Base-by-base conservation (phyloP, 2,888 invertebrate genomes). In the Phaedon cochleariae region DNA sequence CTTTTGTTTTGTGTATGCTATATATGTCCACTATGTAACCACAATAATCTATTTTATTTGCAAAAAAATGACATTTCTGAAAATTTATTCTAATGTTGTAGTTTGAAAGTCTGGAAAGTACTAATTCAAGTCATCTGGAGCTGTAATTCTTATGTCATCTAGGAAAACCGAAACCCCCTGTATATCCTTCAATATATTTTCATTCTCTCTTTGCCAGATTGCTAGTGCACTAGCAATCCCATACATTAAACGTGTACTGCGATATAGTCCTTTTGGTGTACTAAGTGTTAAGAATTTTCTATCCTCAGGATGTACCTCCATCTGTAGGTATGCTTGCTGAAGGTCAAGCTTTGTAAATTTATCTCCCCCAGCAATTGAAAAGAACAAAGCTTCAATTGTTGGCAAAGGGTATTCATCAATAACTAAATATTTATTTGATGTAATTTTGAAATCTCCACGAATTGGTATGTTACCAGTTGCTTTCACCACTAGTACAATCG, bases 241-340 rank as follows among this genome's bases (percentile, higher is more conserved):
- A 64, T 75, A 80, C 72, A 76, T 71, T 52, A 80, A 58, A n/a
- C 80, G 62, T 7, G 73, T 80, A 55, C 74, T 74, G 54, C 73
- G 64, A 65, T 72, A 81, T 12, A 81, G 59, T 2, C 80, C 81
- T 59, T 78, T 79, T 59, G 77, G 79, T 1, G 80, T 81, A 65
- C 64, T 80, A 52, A 82, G 68, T 1, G 80, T 81, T 17, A 80
- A 59, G 15, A 76, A 69, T 17, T 79, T 67, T 61, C 73, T 68
- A 66, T 77, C 74, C 20, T 77, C 75, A 2, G 74, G 75, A 31
- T 76, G 74, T 22, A 81, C 70, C 71, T 77, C 77, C 21, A 81
- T 48, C 62, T 82, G 80, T 65, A 80, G 70, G 59, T 81, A 83
- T 3, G 82, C 80, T 53, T 75, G 73, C 1, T 63, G 60, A 15